phyloP scores from a whole-genome alignment of 2,888 invertebrate species.

The Tanypteryx hageni region DNA sequence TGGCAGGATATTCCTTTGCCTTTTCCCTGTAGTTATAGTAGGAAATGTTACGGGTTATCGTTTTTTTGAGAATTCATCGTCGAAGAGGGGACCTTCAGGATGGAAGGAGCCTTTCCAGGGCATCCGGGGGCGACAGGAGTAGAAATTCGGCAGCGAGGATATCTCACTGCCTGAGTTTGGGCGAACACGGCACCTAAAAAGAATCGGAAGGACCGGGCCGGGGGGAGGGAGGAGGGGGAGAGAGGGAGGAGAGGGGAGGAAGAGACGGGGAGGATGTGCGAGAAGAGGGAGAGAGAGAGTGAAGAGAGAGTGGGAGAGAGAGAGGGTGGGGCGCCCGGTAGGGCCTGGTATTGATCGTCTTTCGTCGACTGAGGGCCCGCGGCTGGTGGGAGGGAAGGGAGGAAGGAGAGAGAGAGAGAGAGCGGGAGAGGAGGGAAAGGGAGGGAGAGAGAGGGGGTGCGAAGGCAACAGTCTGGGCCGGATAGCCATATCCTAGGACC shows the following conservation, averaged over 20 bases:
- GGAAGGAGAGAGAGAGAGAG: not conserved
- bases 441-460: not conserved
- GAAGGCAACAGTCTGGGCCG: conserved; percentile 26
- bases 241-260: not conserved
- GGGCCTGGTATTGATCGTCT: conserved; percentile 61
- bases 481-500: conserved; percentile 24
- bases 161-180: not conserved
- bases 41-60: no score
- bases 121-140: not conserved
- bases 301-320: not conserved
- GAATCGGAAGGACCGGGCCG: conserved; percentile 38
- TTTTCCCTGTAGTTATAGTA: no score
- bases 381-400: conserved; percentile 22
- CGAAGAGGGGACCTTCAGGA: no score
- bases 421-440: not conserved
- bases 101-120: not conserved
- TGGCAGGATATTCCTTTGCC: no score
- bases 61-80: no score
- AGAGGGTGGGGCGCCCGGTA: conserved; percentile 47
- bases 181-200: conserved; percentile 16
- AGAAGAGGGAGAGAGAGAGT: conserved; percentile 20
- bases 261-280: conserved; percentile 38
- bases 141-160: not conserved
- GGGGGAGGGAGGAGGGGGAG: conserved; percentile 33
- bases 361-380: conserved; percentile 54